phyloP scores from a whole-genome alignment of 2,888 invertebrate species.

The Microctonus aethiopoides region DNA sequence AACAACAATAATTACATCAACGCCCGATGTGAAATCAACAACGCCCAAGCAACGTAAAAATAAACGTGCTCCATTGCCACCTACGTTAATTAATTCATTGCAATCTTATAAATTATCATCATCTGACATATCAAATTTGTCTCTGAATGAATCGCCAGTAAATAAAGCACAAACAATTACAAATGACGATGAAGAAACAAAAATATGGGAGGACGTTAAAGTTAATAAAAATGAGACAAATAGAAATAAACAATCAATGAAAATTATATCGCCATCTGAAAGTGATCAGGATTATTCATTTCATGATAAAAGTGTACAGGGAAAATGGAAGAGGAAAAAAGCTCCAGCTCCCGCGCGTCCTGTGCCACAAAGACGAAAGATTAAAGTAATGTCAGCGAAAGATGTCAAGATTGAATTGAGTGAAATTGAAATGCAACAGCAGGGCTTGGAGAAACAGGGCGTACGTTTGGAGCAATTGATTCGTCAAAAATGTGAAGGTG shows the following conservation, averaged over 20 bases:
- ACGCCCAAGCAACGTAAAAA: slow-evolving; percentile 73
- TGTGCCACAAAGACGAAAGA: slow-evolving; percentile 75
- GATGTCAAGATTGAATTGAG: slow-evolving; percentile 77
- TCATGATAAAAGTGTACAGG: slow-evolving; percentile 74
- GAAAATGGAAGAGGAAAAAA: slow-evolving; percentile 81
- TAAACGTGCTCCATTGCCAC: slow-evolving; percentile 77
- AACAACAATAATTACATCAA: neutral
- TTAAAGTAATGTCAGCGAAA: slow-evolving; percentile 69
- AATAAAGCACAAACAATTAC: slow-evolving; percentile 36
- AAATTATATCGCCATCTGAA: slow-evolving; percentile 40
- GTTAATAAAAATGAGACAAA: slow-evolving; percentile 72
- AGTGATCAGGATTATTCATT: slow-evolving; percentile 41
- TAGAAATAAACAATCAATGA: slow-evolving; percentile 68
- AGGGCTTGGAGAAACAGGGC: slow-evolving; percentile 89
- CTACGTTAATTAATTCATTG: slow-evolving; percentile 57
- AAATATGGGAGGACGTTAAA: slow-evolving; percentile 70
- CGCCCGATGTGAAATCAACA: slow-evolving; percentile 31
- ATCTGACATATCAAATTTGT: slow-evolving; percentile 34
- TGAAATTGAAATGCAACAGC: slow-evolving; percentile 86
- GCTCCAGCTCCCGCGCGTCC: slow-evolving; percentile 87
- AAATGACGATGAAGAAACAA: slow-evolving; percentile 37
- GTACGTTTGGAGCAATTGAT: slow-evolving; percentile 91
- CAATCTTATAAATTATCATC: slow-evolving; percentile 38
- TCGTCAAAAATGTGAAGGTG: slow-evolving; percentile 81
- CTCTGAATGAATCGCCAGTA: slow-evolving; percentile 45